phyloP scores from a whole-genome alignment of 35 echinoderm and acorn worm genomes.

The Strongylocentrotus purpuratus region DNA sequence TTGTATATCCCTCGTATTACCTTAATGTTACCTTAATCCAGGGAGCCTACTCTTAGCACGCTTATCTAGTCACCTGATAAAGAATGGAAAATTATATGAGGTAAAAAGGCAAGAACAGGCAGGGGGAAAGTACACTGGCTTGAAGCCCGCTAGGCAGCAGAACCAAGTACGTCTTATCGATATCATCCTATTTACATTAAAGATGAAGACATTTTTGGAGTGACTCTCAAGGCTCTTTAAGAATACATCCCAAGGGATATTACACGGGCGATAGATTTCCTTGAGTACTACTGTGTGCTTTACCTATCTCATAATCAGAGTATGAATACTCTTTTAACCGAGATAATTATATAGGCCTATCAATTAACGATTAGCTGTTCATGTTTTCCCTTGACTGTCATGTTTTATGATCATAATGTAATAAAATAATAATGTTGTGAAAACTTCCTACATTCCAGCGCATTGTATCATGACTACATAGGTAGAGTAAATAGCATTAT shows the following conservation, averaged over 20 bases:
- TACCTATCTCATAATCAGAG: neutral
- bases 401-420: too few species aligned
- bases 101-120: neutral
- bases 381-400: too few species aligned
- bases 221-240: neutral
- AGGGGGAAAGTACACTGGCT: neutral
- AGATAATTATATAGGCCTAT: too few species aligned
- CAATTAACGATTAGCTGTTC: too few species aligned
- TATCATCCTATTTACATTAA: neutral
- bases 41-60: neutral
- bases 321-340: neutral
- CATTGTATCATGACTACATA: too few species aligned
- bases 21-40: neutral
- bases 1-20: neutral
- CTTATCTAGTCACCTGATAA: neutral
- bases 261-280: neutral
- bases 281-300: neutral
- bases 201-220: slow-evolving; percentile 4
- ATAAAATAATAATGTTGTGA: too few species aligned
- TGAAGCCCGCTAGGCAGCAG: neutral
- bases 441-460: too few species aligned
- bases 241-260: neutral
- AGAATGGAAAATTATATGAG: neutral
- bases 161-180: slow-evolving; percentile 1
- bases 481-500: too few species aligned